A percentile compares a stretch with the other conserved stretches of the same genome.
These are phyloP conservation scores for Agrotis ipsilon DNA, from an alignment of 2,888 invertebrate genomes.

Conservation along the genomic window DNA sequence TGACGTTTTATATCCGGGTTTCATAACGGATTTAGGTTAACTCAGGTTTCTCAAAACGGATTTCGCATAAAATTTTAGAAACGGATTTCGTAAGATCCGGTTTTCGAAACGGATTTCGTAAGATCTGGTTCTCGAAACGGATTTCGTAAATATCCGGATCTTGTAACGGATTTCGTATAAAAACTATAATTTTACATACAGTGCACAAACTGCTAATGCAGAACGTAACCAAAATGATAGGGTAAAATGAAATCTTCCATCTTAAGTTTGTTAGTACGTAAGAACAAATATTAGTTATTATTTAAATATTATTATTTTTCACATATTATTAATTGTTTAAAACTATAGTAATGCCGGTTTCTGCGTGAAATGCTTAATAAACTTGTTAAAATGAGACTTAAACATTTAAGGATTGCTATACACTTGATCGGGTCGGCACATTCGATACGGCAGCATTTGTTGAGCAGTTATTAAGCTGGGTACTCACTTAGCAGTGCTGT, in stretches of 20 bases:
- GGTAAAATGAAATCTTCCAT: slow-evolving; percentile 79
- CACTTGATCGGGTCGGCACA: background rate
- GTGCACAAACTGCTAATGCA: slow-evolving; percentile 80
- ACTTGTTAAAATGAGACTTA: slow-evolving; percentile 40
- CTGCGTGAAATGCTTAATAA: slow-evolving; percentile 27
- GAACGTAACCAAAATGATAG: slow-evolving; percentile 79
- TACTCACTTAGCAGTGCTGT: too few species aligned
- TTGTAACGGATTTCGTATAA: slow-evolving; percentile 14
- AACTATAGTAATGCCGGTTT: slow-evolving; percentile 59
- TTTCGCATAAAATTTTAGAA: slow-evolving; percentile 5
- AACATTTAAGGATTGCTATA: slow-evolving; percentile 23
- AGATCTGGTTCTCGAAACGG: background rate
- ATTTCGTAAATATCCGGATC: background rate
- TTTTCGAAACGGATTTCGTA: background rate
- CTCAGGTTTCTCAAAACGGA: slow-evolving; percentile 9
- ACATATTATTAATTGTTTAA: slow-evolving; percentile 66
- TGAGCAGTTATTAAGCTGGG: too few species aligned
- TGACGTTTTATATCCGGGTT: slow-evolving; percentile 9
- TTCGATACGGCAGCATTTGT: background rate
- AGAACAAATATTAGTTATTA: slow-evolving; percentile 74
- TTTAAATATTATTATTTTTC: slow-evolving; percentile 68
- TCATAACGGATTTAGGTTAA: slow-evolving; percentile 11
- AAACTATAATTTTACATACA: slow-evolving; percentile 55
- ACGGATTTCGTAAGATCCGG: background rate
- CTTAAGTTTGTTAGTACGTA: slow-evolving; percentile 80